Percentiles rank a stretch among this genome's conserved stretches.
Evolutionary conservation across 2,113 vertebrate genomes (phyloP).

Genomic region (Pholis gunnellus): DNA sequence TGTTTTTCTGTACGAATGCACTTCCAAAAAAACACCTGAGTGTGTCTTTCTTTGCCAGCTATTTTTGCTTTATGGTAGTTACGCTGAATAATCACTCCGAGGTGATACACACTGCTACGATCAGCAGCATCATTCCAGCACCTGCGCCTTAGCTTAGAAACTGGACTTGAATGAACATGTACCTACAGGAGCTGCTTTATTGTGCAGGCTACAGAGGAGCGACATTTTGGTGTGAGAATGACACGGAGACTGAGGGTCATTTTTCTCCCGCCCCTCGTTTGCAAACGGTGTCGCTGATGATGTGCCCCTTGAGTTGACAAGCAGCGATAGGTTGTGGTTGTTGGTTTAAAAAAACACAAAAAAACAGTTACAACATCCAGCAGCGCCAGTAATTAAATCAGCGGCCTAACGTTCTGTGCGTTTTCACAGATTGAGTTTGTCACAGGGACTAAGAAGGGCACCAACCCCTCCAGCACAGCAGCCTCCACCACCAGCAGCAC

Average conservation of each 20-base stretch:
- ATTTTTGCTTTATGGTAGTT: not conserved
- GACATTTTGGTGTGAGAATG: not conserved
- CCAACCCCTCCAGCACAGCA: constrained; percentile 86
- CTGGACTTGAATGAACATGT: constrained; percentile 59
- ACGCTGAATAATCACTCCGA: not conserved
- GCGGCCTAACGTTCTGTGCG: not conserved
- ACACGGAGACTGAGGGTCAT: not conserved
- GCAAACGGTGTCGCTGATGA: not conserved
- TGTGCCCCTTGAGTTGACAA: not conserved
- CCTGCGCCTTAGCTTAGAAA: constrained; percentile 11
- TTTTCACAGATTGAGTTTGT: constrained; percentile 95
- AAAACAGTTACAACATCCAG: not conserved
- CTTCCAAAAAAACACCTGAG: not conserved
- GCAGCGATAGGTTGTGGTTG: not conserved
- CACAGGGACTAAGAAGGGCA: constrained; percentile 96
- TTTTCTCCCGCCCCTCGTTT: not conserved
- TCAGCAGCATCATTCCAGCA: constrained; percentile 24
- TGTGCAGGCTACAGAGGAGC: not conserved
- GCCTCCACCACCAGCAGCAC: constrained; percentile 88
- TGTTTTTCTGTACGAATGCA: not conserved
- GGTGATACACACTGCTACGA: constrained; percentile 15
- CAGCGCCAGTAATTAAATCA: not conserved
- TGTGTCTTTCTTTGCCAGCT: constrained; percentile 1
- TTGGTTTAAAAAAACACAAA: not conserved
- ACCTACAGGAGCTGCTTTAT: not conserved